A percentile compares a stretch with the other conserved stretches of the same genome.
phyloP scores from a whole-genome alignment of 2,113 vertebrate genomes.

The Platanista minor region DNA sequence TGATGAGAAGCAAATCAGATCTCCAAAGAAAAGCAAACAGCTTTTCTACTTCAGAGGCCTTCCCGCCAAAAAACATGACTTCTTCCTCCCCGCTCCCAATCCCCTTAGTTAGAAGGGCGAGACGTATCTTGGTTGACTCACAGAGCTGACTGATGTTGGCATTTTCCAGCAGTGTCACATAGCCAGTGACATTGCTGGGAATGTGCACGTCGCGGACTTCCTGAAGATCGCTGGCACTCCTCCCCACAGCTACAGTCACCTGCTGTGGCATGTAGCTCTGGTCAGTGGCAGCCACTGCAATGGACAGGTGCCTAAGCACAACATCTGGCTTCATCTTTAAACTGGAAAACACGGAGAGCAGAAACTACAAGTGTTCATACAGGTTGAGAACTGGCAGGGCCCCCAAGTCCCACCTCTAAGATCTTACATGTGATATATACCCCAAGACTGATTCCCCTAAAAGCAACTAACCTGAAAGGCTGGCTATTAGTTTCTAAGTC shows the following conservation, averaged over 20 bases:
- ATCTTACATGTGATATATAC: not conserved
- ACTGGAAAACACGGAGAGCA: slow-evolving; percentile 78
- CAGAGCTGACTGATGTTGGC: slow-evolving; percentile 95
- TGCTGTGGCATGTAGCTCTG: slow-evolving; percentile 99
- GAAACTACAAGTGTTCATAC: not conserved
- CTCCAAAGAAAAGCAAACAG: not conserved
- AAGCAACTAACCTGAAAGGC: not conserved
- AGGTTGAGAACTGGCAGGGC: not conserved
- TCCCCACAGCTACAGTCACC: slow-evolving; percentile 94
- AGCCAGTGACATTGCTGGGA: slow-evolving; percentile 96
- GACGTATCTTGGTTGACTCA: slow-evolving; percentile 82
- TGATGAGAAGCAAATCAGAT: slow-evolving; percentile 7
- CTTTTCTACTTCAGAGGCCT: not conserved
- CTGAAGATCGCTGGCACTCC: slow-evolving; percentile 89
- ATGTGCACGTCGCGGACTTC: slow-evolving; percentile 96
- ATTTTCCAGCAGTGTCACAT: slow-evolving; percentile 95
- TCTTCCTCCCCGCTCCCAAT: too few species aligned
- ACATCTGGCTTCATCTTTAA: slow-evolving; percentile 97
- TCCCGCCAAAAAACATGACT: not conserved
- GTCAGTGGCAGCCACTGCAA: slow-evolving; percentile 93
- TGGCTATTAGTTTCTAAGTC: not conserved
- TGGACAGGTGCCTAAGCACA: slow-evolving; percentile 92
- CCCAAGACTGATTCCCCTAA: not conserved
- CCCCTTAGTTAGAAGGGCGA: not conserved
- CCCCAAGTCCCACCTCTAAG: not conserved